Base-by-base conservation (phyloP, 2,888 invertebrate species). In the Eilema griseolum region DNA sequence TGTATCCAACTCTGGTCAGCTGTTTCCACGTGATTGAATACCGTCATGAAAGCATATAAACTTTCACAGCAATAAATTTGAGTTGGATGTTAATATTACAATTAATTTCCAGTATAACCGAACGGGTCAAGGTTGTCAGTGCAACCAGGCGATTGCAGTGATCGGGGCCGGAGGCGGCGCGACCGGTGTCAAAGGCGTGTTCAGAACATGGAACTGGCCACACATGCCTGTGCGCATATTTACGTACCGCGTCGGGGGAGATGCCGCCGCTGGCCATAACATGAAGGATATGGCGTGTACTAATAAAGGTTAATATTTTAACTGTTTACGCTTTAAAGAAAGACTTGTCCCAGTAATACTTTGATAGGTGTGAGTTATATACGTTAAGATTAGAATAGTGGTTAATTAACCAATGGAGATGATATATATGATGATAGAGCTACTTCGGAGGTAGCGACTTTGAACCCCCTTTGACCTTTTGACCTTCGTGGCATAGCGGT, bases 121-220 rank as follows among this genome's bases (percentile, higher is more conserved):
- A 79, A 97, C 98, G 0, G 97, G 97, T 0, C 97, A 97, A 84
- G 98, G 98, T 7, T 98, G 98, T 84, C 98, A 99, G 88, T 99
- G 99, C 89, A 99, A 99, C 95, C 99, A 99, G 93, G 99, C 99
- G 3, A 99, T 99, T 74, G 99, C 99, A 69, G 99, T 99, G 97
- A 94, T 99, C 69, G 97, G 99, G 74, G 99, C 99, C 0, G 98
- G 99, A 81, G 99, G 99, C 28, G 98, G 99, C 16, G 97, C 98
- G 3, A 96, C 94, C 60, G 96, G 96, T 0, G 96, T 97, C 14
- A 96, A 96, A 80, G 96, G 97, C 1, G 96, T 96, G 75, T 96
- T 96, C 86, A 95, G 96, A 79, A 95, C 96, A 67, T 98, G 98
- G 95, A 99, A 99, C 94, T 98, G 97, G 97, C 98, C 98, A 0